A percentile compares a stretch with the other conserved stretches of the same genome.
These are phyloP conservation scores for Apostichopus californicus DNA, from an alignment of 35 echinoderm and acorn worm genomes.

Conservation along the genomic window DNA sequence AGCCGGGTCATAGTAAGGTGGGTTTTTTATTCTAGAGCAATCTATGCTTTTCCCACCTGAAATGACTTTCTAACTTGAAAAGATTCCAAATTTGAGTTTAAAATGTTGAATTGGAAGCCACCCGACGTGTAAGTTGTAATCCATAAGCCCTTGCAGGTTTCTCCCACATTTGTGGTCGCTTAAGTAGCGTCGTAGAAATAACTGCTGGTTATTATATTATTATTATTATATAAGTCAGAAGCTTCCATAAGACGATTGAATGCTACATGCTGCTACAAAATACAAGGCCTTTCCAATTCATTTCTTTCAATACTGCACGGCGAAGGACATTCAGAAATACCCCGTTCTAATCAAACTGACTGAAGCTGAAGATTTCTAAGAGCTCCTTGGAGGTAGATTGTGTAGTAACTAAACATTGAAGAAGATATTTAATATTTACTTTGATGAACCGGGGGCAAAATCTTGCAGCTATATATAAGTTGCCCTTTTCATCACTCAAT, in stretches of 20 bases:
- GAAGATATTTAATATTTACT: neutral
- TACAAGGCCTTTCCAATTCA: neutral
- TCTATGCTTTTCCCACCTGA: too few relatives aligned
- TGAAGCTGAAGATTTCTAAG: neutral
- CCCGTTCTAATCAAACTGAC: neutral
- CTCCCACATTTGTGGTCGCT: too few relatives aligned
- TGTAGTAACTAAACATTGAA: neutral
- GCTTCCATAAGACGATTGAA: neutral
- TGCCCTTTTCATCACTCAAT: neutral
- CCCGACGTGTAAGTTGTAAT: too few relatives aligned
- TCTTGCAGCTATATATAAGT: neutral
- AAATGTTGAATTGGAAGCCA: too few relatives aligned
- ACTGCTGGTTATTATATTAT: too few relatives aligned
- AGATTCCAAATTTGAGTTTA: too few relatives aligned
- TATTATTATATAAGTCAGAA: too few relatives aligned
- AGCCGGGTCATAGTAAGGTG: too few relatives aligned
- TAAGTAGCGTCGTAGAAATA: too few relatives aligned
- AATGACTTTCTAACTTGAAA: too few relatives aligned
- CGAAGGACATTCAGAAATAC: neutral
- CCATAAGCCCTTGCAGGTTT: too few relatives aligned
- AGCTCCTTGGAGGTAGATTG: neutral
- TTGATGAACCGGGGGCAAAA: neutral
- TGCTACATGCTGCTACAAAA: neutral
- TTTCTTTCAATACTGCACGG: neutral
- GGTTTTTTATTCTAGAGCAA: too few relatives aligned